These are phyloP conservation scores for Harpagoxenus sublaevis DNA, from an alignment of 2,888 invertebrate genomes.

Conservation along the genomic window DNA sequence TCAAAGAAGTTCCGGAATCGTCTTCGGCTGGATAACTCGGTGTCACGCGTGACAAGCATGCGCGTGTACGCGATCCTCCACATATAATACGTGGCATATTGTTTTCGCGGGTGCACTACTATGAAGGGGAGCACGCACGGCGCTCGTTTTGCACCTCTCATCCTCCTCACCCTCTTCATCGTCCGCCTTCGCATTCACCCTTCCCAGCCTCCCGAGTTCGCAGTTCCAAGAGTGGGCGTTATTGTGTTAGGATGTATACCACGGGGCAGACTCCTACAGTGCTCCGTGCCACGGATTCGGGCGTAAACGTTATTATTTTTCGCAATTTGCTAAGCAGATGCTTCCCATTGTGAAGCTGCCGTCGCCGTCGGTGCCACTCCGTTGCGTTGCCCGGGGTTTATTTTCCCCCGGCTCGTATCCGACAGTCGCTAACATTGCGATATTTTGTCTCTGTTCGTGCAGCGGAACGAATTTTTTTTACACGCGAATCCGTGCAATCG, in stretches of 20 bases:
- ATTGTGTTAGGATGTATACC: slow-evolving; percentile 74
- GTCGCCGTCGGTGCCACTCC: slow-evolving; percentile 46
- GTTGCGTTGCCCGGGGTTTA: slow-evolving; percentile 59
- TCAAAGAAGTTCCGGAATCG: slow-evolving; percentile 68
- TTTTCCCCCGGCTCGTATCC: slow-evolving; percentile 53
- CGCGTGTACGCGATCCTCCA: neutral
- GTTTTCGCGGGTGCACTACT: slow-evolving; percentile 68
- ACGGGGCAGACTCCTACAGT: slow-evolving; percentile 60
- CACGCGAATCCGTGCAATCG: slow-evolving; percentile 38
- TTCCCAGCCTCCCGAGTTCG: slow-evolving; percentile 20
- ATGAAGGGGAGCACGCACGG: slow-evolving; percentile 47
- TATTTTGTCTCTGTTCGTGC: slow-evolving; percentile 30
- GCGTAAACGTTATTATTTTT: slow-evolving; percentile 84
- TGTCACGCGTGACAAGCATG: slow-evolving; percentile 57
- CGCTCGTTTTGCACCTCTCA: slow-evolving; percentile 62
- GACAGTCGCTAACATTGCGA: slow-evolving; percentile 26
- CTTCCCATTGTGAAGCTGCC: slow-evolving; percentile 74
- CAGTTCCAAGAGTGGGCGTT: slow-evolving; percentile 69
- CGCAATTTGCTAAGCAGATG: slow-evolving; percentile 84
- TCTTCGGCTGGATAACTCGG: slow-evolving; percentile 52
- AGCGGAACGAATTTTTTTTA: slow-evolving; percentile 35
- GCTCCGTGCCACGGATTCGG: slow-evolving; percentile 63
- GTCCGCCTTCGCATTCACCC: slow-evolving; percentile 34
- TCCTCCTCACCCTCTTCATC: neutral
- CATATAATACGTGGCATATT: slow-evolving; percentile 69